Evolutionary conservation across 1,140 invertebrate genomes (phyloP), one percentile per base, ranked within the genome.

Genomic region (Notospermus geniculatus): DNA sequence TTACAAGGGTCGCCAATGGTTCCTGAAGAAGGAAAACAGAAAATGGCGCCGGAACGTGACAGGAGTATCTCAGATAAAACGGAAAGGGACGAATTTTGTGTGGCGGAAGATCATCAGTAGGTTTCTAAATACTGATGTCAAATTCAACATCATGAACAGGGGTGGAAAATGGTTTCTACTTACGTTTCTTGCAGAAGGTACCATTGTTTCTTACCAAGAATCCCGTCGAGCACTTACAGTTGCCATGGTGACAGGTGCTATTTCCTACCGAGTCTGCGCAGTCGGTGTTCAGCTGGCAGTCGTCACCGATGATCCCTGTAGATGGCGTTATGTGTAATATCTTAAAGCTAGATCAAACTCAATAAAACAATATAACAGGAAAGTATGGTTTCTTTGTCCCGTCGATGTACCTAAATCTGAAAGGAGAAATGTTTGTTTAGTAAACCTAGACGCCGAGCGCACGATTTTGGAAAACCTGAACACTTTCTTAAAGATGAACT

Each of bases 161-260:
- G 15, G 15, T 7, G 15, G 15, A 36, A 36, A 5, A 55, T 7
- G 17, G 25, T 28, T 9, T 55, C 54, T 28, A n/a, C 23, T 60
- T 64, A 17, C 64, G 64, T 22, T 57, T 60, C 30, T 50, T 61
- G 45, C 68, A 70, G 15, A 56, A 58, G 5, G 27, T 39, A 19
- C 55, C 60, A 30, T 45, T 57, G 30, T 59, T 43, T 23, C 46
- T 41, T 9, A 56, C 36, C 28, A 62, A 54, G 55, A 62, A 70
- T n/a, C 70, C 70, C 5, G 59, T 59, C 9, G 39, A 17, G 54
- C 70, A 72, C 5, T 36, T 28, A 43, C 70, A 72, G 19, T 55
- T 60, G 11, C 25, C 17, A 0, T 61, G 28, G 25, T 30, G 32
- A 57, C 70, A 72, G 4, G 25, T 54, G 36, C 67, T 69, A 46